phyloP scores from a whole-genome alignment of 1,140 invertebrate species.

The Elymnias hypermnestra region DNA sequence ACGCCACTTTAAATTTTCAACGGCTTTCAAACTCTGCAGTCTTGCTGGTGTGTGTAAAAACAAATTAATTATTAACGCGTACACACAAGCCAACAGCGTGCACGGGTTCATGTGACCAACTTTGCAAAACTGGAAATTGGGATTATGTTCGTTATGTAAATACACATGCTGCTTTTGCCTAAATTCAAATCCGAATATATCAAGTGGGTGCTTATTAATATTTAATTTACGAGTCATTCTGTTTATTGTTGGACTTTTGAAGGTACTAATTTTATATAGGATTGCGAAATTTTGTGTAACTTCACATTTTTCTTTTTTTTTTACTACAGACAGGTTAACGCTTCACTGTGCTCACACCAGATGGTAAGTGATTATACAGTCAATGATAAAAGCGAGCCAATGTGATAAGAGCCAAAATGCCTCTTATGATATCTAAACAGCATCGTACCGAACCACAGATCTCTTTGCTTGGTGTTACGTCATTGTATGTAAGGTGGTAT shows the following conservation, averaged over 20 bases:
- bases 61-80: constrained; percentile 49
- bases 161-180: constrained; percentile 3
- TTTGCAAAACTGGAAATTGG: constrained; percentile 17
- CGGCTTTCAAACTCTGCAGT: constrained; percentile 23
- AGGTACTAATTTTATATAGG: not conserved
- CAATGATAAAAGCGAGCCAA: too few relatives aligned
- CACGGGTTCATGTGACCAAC: constrained; percentile 11
- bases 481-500: too few relatives aligned
- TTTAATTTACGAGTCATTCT: not conserved
- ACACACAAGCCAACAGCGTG: constrained; percentile 11
- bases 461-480: too few relatives aligned
- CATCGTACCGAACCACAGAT: too few relatives aligned
- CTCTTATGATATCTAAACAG: too few relatives aligned
- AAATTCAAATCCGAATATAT: constrained; percentile 4
- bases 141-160: constrained; percentile 6
- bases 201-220: not conserved
- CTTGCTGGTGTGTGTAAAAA: constrained; percentile 33
- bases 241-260: too few relatives aligned
- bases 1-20: constrained; percentile 52
- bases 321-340: too few relatives aligned
- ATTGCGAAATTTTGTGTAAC: too few relatives aligned
- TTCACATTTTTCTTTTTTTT: too few relatives aligned
- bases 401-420: too few relatives aligned
- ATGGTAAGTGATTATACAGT: too few relatives aligned
- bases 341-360: too few relatives aligned